phyloP scores from a whole-genome alignment of 2,797 vertebrate genomes.

The Odontamblyopus rebecca region DNA sequence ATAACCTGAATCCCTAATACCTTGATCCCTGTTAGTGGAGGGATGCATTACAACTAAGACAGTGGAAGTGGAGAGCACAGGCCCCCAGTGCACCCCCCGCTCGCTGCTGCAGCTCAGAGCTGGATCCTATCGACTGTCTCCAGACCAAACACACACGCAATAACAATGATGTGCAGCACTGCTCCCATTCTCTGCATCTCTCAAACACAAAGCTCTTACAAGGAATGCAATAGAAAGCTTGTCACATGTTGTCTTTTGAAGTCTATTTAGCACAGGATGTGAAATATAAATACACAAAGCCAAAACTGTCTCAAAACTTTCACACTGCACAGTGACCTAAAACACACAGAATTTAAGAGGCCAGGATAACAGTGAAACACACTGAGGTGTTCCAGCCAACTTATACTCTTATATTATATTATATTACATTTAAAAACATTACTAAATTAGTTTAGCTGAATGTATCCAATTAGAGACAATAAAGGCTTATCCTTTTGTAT shows the following conservation, averaged over 20 bases:
- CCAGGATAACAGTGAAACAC: neutral
- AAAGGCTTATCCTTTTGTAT: too few species aligned
- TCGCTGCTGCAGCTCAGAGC: slow-evolving; percentile 63
- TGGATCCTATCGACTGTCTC: slow-evolving; percentile 87
- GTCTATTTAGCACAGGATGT: neutral
- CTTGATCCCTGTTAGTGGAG: slow-evolving; percentile 96
- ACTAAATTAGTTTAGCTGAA: too few species aligned
- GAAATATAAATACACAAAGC: neutral
- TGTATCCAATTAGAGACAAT: too few species aligned
- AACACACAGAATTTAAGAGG: neutral
- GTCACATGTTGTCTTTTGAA: slow-evolving; percentile 5
- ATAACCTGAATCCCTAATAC: slow-evolving; percentile 99
- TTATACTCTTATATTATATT: too few species aligned
- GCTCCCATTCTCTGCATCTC: slow-evolving; percentile 71
- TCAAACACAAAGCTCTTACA: slow-evolving; percentile 42
- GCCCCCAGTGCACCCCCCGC: slow-evolving; percentile 56
- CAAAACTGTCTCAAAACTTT: neutral
- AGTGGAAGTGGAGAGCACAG: slow-evolving; percentile 77
- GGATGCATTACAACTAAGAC: slow-evolving; percentile 90
- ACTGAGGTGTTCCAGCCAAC: neutral
- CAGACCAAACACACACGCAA: slow-evolving; percentile 79
- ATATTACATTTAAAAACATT: too few species aligned
- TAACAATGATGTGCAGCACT: slow-evolving; percentile 84
- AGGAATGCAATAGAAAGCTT: slow-evolving; percentile 1
- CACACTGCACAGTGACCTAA: too few species aligned